Evolutionary conservation across 2,797 vertebrate species (phyloP).

Genomic region (Galagoides demidoff): DNA sequence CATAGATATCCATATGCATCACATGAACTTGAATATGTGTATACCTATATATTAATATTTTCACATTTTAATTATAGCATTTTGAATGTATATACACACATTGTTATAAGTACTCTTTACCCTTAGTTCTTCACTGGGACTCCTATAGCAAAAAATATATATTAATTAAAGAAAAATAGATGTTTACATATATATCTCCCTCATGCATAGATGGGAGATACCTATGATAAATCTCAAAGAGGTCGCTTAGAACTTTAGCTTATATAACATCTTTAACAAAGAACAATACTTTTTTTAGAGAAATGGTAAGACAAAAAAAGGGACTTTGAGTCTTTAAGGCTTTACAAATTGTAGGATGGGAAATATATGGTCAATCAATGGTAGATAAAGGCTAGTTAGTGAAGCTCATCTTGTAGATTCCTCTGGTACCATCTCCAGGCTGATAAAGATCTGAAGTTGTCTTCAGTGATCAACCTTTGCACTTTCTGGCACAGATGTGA

Average conservation of each 20-base stretch:
- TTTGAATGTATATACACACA: neutral
- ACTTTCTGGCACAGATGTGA: neutral
- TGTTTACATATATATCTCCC: neutral
- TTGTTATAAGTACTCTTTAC: neutral
- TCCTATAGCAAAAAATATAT: neutral
- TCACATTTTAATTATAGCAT: no score
- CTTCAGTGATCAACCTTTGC: neutral
- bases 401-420: neutral
- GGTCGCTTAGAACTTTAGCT: neutral
- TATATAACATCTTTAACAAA: neutral
- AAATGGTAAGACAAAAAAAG: neutral
- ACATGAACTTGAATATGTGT: neutral
- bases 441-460: neutral
- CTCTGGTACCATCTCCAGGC: neutral
- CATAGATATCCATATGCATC: neutral
- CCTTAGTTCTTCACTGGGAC: neutral
- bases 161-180: neutral
- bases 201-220: neutral
- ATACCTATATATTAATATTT: neutral
- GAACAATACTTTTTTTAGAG: neutral
- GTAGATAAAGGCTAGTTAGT: neutral
- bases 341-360: neutral
- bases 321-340: neutral
- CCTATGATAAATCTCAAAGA: neutral
- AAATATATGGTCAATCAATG: neutral